A percentile compares a stretch with the other conserved stretches of the same genome.
These are phyloP conservation scores for Calidris pygmaea DNA, from an alignment of 2,113 vertebrate genomes.

Conservation along the genomic window DNA sequence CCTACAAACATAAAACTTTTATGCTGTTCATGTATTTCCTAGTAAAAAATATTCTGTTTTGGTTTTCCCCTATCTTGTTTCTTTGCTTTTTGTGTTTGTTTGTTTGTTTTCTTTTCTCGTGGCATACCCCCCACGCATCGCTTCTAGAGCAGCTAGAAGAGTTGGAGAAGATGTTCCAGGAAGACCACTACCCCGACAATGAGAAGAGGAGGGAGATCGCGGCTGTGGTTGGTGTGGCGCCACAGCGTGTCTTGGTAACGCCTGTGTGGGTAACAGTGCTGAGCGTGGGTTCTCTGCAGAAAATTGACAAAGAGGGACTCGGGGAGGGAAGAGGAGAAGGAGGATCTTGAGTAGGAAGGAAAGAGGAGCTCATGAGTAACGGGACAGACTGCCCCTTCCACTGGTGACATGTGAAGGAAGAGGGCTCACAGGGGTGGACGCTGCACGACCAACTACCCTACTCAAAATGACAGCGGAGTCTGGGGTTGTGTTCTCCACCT, in stretches of 20 bases:
- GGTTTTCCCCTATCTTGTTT: not conserved
- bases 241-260: constrained; percentile 91
- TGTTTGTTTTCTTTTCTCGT: not conserved
- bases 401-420: not conserved
- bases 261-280: not conserved
- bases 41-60: not conserved
- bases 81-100: not conserved
- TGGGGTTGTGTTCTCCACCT: not conserved
- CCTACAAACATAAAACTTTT: not conserved
- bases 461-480: not conserved
- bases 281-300: not conserved
- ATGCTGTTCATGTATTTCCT: not conserved
- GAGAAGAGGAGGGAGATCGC: constrained; percentile 90
- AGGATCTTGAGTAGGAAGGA: not conserved
- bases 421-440: not conserved
- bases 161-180: constrained; percentile 87
- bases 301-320: not conserved
- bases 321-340: not conserved
- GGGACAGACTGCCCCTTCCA: not conserved
- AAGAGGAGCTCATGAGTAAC: not conserved
- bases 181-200: constrained; percentile 92
- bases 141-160: constrained; percentile 89
- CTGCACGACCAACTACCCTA: not conserved
- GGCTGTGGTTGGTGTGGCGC: constrained; percentile 85
- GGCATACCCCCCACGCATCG: not conserved